Conservation (phyloP, 2,113 vertebrate genomes). For the Pogonocichla stellata region DNA sequence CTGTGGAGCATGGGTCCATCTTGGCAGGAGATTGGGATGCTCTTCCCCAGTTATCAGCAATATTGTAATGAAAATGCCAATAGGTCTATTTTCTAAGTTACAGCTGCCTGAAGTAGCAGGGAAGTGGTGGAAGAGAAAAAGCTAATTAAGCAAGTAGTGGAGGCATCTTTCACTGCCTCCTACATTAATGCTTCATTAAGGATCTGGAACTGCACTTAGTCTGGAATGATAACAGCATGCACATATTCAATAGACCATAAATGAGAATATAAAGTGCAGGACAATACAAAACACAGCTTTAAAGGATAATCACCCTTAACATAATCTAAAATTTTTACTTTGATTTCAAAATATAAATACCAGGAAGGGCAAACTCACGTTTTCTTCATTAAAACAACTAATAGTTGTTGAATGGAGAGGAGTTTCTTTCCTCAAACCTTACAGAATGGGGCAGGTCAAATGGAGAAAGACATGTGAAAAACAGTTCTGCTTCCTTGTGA, state of each 20-base stretch:
- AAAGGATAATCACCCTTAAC: background rate
- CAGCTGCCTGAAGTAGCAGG: background rate
- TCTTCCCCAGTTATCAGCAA: background rate
- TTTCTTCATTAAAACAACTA: background rate
- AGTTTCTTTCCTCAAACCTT: background rate
- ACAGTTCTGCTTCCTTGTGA: background rate
- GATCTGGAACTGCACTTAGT: background rate
- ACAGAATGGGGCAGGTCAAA: background rate
- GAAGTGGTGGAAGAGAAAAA: background rate
- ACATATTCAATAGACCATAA: background rate
- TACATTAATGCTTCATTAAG: slow-evolving; percentile 3
- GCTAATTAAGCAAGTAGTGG: background rate
- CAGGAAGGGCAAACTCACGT: background rate
- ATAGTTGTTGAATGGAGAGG: background rate
- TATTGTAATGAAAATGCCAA: background rate
- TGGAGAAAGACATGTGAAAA: background rate
- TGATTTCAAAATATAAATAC: background rate
- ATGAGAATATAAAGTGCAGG: background rate
- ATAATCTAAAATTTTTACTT: background rate
- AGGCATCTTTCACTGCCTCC: background rate
- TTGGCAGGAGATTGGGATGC: background rate
- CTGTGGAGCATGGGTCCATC: background rate
- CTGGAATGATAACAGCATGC: background rate
- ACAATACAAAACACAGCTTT: background rate
- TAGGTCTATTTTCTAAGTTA: background rate